A percentile compares a stretch with the other conserved stretches of the same genome.
Conservation (phyloP, 2,797 vertebrate genomes). For the Sebastes wilsoni region DNA sequence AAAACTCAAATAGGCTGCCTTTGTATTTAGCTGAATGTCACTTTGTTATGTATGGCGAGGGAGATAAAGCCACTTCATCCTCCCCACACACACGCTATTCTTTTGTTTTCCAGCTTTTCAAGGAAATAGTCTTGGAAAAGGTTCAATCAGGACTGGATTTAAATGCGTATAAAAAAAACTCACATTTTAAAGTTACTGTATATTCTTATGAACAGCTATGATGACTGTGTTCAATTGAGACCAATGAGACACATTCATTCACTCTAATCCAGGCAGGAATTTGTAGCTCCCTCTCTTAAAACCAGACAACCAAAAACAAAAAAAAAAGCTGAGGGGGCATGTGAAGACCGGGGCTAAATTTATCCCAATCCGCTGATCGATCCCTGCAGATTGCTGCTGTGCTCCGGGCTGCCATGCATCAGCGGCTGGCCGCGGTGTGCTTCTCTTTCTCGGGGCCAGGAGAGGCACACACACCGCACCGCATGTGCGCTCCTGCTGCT, state of each 20-base stretch:
- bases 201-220: background rate
- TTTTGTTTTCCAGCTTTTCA: conserved; percentile 7
- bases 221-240: conserved; percentile 1
- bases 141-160: background rate
- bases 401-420: conserved; percentile 56
- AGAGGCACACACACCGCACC: conserved; percentile 47
- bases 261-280: conserved; percentile 44
- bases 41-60: conserved; percentile 24
- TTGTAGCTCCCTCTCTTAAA: conserved; percentile 4
- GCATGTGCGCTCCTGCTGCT: conserved; percentile 57
- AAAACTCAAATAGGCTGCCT: conserved; percentile 38
- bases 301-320: background rate
- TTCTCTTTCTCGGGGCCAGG: conserved; percentile 13
- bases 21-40: conserved; percentile 37
- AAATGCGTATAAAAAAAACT: background rate
- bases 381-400: conserved; percentile 46
- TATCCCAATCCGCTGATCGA: conserved; percentile 65
- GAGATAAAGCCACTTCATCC: conserved; percentile 31
- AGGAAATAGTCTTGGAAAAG: background rate
- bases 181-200: background rate
- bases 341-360: conserved; percentile 48
- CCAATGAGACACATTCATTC: conserved; percentile 31
- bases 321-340: background rate
- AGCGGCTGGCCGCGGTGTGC: conserved; percentile 40
- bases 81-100: conserved; percentile 23